phyloP scores from a whole-genome alignment of 2,888 invertebrate species.

The Trachelus stipa region DNA sequence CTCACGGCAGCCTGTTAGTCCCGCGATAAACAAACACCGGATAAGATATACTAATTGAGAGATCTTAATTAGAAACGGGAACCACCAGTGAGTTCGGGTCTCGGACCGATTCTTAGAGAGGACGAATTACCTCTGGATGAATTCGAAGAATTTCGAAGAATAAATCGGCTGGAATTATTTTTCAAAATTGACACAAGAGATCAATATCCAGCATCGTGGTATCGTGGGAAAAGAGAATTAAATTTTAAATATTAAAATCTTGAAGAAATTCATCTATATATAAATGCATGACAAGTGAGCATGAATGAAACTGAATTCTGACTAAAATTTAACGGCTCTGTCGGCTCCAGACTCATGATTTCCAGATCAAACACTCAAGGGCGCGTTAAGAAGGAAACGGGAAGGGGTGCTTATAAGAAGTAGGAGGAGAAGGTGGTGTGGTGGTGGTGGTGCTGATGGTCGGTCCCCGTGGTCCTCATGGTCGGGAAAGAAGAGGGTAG shows the following conservation, averaged over 20 bases:
- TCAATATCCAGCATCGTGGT: background rate
- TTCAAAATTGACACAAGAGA: background rate
- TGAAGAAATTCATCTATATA: slow-evolving; percentile 13
- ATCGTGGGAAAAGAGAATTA: background rate
- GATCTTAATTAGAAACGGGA: slow-evolving; percentile 55
- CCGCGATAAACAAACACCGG: slow-evolving; percentile 31
- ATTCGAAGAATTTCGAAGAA: background rate
- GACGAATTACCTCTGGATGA: background rate
- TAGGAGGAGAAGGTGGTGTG: slow-evolving; percentile 23
- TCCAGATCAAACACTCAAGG: slow-evolving; percentile 55
- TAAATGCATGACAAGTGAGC: background rate
- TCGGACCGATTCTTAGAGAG: background rate
- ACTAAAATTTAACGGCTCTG: slow-evolving; percentile 49
- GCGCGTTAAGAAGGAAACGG: slow-evolving; percentile 47
- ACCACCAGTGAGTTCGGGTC: background rate
- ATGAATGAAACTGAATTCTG: slow-evolving; percentile 20
- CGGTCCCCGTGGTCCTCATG: background rate
- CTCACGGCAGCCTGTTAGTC: slow-evolving; percentile 36
- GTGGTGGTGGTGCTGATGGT: background rate
- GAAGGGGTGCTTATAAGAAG: slow-evolving; percentile 37
- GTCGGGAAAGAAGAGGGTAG: slow-evolving; percentile 2
- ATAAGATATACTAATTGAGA: slow-evolving; percentile 64
- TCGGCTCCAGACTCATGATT: slow-evolving; percentile 43
- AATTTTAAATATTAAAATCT: slow-evolving; percentile 16
- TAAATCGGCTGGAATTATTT: slow-evolving; percentile 24